phyloP scores from a whole-genome alignment of 2,888 invertebrate species.

The Pelosia muscerda region DNA sequence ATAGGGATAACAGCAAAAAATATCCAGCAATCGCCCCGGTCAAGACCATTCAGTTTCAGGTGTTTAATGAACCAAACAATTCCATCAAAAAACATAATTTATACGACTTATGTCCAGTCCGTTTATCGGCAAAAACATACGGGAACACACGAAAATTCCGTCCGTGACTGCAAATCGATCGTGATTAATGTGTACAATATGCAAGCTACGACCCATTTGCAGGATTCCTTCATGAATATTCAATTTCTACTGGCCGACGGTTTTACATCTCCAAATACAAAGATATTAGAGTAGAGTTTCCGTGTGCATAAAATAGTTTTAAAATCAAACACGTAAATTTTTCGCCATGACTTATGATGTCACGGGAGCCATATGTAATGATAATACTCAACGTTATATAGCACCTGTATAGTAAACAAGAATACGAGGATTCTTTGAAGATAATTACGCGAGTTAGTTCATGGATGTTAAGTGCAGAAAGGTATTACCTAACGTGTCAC shows the following conservation, averaged over 20 bases:
- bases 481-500: no score
- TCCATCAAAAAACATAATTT: constrained; percentile 13
- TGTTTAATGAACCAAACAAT: constrained; percentile 11
- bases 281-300: not conserved
- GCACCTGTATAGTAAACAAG: not conserved
- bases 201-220: constrained; percentile 16
- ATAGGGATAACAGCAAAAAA: not conserved
- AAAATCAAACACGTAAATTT: not conserved
- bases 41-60: not conserved
- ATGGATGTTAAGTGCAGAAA: not conserved
- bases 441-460: not conserved
- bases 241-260: constrained; percentile 8
- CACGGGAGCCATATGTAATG: not conserved
- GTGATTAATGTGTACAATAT: constrained; percentile 17
- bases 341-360: not conserved
- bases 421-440: not conserved
- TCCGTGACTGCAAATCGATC: not conserved
- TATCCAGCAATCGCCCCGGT: not conserved
- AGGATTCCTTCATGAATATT: constrained; percentile 25
- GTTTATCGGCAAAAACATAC: constrained; percentile 15
- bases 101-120: constrained; percentile 12
- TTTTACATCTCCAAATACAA: constrained; percentile 5
- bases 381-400: not conserved
- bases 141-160: constrained; percentile 8
- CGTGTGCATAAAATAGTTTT: not conserved